Conservation (phyloP, 2,113 vertebrate species). For the Caracal caracal region DNA sequence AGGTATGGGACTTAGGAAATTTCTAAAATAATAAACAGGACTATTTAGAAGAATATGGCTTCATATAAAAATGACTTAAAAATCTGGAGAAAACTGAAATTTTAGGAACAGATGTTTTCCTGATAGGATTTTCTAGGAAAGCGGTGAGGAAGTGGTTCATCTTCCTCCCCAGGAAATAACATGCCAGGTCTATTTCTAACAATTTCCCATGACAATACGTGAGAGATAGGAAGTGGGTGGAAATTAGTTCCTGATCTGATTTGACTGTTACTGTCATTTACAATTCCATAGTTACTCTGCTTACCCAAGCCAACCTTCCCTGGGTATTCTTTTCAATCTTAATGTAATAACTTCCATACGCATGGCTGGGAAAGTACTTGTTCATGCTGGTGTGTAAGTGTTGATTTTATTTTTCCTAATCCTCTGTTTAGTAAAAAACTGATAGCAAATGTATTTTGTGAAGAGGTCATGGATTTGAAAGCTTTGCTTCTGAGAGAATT, state of each 20-base stretch:
- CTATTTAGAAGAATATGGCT: not conserved
- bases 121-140: constrained; percentile 15
- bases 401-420: not conserved
- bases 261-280: constrained; percentile 50
- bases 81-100: constrained; percentile 4
- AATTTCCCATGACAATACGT: not conserved
- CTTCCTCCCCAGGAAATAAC: constrained; percentile 34
- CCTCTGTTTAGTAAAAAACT: not conserved
- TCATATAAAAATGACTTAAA: constrained; percentile 23
- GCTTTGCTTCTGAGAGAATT: constrained; percentile 4
- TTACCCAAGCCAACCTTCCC: not conserved
- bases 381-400: not conserved
- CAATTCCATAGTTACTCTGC: not conserved
- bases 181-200: constrained; percentile 16
- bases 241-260: constrained; percentile 29
- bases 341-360: not conserved
- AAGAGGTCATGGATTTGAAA: not conserved
- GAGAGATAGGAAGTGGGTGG: constrained; percentile 3
- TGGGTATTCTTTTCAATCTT: not conserved
- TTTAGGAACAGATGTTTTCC: constrained; percentile 39
- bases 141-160: constrained; percentile 20
- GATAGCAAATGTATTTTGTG: not conserved
- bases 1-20: not conserved
- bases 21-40: not conserved
- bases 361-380: not conserved